phyloP scores from a whole-genome alignment of 2,113 vertebrate species.

The Otus sunia region DNA sequence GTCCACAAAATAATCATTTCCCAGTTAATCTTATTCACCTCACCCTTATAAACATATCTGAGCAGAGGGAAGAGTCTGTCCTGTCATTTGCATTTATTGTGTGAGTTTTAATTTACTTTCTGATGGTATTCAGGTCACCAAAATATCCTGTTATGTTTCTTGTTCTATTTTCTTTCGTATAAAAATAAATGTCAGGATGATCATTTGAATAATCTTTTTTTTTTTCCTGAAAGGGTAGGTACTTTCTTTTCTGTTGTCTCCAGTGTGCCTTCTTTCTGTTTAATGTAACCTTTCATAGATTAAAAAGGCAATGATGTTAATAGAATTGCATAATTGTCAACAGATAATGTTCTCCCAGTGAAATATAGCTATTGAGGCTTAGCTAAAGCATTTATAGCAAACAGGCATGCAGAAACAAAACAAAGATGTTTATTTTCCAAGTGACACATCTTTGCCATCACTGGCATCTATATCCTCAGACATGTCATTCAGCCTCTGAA shows the following conservation, averaged over 20 bases:
- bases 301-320: slow-evolving; percentile 70
- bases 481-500: not conserved
- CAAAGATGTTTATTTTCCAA: slow-evolving; percentile 66
- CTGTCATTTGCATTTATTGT: slow-evolving; percentile 3
- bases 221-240: not conserved
- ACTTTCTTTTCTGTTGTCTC: slow-evolving; percentile 24
- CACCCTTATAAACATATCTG: not conserved
- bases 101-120: slow-evolving; percentile 42
- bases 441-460: slow-evolving; percentile 14
- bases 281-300: slow-evolving; percentile 63
- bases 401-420: slow-evolving; percentile 59
- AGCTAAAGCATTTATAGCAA: slow-evolving; percentile 56
- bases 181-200: slow-evolving; percentile 49
- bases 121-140: slow-evolving; percentile 13
- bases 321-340: slow-evolving; percentile 68
- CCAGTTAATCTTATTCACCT: not conserved
- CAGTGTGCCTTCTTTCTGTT: slow-evolving; percentile 52
- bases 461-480: not conserved
- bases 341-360: slow-evolving; percentile 65
- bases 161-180: slow-evolving; percentile 29
- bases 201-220: slow-evolving; percentile 33
- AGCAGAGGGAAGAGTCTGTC: not conserved
- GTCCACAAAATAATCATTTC: not conserved
- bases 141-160: slow-evolving; percentile 17
- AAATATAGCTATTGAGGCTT: slow-evolving; percentile 55